These are phyloP conservation scores for Leptocoma aspasia DNA, from an alignment of 2,113 vertebrate genomes.

Conservation along the genomic window DNA sequence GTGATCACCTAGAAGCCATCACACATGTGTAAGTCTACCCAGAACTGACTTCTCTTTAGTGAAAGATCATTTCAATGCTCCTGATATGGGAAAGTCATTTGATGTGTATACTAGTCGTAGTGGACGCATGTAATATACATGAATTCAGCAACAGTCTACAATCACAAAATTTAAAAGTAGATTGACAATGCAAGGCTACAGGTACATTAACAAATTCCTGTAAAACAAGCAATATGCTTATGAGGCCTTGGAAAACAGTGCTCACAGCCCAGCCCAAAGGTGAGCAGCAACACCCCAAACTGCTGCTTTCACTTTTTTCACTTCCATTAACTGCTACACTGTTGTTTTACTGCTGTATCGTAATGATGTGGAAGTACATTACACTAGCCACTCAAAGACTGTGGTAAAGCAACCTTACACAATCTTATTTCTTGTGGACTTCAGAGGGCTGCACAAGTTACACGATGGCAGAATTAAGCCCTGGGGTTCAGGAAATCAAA, in stretches of 20 bases:
- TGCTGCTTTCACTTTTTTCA: not conserved
- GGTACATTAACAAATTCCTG: not conserved
- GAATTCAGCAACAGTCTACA: not conserved
- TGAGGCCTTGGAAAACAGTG: not conserved
- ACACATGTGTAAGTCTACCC: fast-evolving
- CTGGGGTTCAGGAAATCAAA: not conserved
- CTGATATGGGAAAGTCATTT: not conserved
- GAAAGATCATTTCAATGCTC: not conserved
- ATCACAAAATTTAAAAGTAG: not conserved
- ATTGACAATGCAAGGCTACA: not conserved
- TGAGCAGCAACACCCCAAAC: not conserved
- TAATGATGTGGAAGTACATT: not conserved
- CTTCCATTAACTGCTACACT: not conserved
- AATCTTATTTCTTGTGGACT: not conserved
- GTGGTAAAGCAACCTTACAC: not conserved
- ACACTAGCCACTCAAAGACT: not conserved
- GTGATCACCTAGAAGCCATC: not conserved
- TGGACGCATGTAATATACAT: not conserved
- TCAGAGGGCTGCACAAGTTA: not conserved
- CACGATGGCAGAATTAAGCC: not conserved
- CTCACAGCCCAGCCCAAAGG: not conserved
- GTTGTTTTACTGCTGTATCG: not conserved
- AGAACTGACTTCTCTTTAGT: not conserved
- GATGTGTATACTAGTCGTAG: not conserved
- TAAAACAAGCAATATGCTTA: not conserved